Evolutionary conservation across 2,797 vertebrate genomes (phyloP), one percentile per base, ranked within the genome.

Genomic region (Falco cherrug): DNA sequence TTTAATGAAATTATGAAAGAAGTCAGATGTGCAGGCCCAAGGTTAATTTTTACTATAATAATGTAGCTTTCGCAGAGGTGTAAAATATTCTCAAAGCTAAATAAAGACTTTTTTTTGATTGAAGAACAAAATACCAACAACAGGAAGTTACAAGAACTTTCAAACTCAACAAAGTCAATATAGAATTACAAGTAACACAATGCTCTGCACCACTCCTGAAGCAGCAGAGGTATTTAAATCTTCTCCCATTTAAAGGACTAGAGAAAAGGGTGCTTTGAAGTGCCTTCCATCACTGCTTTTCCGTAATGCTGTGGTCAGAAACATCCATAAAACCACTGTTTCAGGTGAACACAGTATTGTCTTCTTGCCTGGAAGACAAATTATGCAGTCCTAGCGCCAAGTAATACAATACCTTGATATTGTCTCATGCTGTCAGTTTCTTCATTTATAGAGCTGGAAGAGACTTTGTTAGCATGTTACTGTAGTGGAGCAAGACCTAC

Each of bases 301-400:
- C 87, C 5, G 4, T 39, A 71, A 35, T 25, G 18, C 37, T 64
- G 31, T 39, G 47, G 47, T 80, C 87, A 93, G 83, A 86, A 81
- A 75, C 57, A 95, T 65, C 57, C 47, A 75, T 88, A 94, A 93
- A 91, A 65, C 9, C 19, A 10, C 45, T 86, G 26, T n/a, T 83
- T 57, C 69, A 22, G 73, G 31, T 89, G 67, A 50, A 50, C 91
- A 88, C 15, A 11, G 1, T 35, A 39, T 48, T 88, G 50, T 81
- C 68, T 71, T 85, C 76, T 78, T 81, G 41, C 47, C 68, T 60
- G 18, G 57, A 95, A 95, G 69, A 94, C 25, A 89, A 92, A 93
- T 80, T 74, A 57, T 37, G 47, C 53, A 90, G 67, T 88, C 37
- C 31, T 56, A 68, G 37, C 57, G 48, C 39, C 76, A 94, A 68